Evolutionary conservation across 2,888 invertebrate genomes (phyloP).

Genomic region (Plebejus argus): DNA sequence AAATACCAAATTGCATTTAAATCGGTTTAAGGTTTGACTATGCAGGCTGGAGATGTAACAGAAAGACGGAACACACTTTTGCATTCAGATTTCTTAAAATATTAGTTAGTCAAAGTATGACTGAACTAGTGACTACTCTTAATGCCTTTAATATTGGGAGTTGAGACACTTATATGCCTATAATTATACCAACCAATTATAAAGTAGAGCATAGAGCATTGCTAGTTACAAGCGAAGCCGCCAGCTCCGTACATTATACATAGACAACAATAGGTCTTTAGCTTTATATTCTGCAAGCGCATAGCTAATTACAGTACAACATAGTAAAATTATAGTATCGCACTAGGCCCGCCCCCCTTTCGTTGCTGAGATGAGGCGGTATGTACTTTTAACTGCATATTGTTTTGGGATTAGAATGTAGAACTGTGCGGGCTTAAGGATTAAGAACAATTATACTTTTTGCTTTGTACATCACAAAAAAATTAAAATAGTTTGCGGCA

Average conservation of each 20-base stretch:
- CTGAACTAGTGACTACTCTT: too few species aligned
- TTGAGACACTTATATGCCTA: too few species aligned
- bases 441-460: not conserved
- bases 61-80: too few species aligned
- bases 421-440: too few species aligned
- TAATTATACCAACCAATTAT: not conserved
- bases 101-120: too few species aligned
- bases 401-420: not conserved
- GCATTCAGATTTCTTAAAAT: too few species aligned
- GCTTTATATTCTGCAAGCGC: not conserved
- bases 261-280: slow-evolving; percentile 2
- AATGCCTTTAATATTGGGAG: too few species aligned
- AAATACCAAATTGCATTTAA: too few species aligned
- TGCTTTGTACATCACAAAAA: not conserved
- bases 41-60: too few species aligned
- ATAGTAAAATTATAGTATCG: slow-evolving; percentile 26
- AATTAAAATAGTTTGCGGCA: not conserved
- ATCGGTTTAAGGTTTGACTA: too few species aligned
- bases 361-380: slow-evolving; percentile 37
- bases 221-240: not conserved
- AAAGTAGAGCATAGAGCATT: not conserved
- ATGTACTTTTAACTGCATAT: not conserved
- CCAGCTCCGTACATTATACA: not conserved
- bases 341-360: slow-evolving; percentile 44
- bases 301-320: slow-evolving; percentile 23